Conservation (phyloP, 1,140 invertebrate species). For the Pachypeltis micranthus region DNA sequence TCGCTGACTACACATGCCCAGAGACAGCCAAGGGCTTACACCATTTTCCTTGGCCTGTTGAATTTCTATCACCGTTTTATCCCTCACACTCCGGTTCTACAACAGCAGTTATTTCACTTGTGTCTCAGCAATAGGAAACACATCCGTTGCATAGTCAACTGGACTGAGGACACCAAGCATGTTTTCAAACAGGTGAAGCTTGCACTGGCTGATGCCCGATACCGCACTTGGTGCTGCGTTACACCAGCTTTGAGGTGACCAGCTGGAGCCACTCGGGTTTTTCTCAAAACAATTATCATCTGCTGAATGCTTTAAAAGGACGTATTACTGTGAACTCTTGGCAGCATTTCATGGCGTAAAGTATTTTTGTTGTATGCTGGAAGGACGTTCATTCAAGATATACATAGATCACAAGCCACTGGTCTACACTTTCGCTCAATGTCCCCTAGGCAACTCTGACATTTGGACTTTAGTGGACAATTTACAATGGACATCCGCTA, state of each 20-base stretch:
- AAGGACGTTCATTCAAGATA: slow-evolving; percentile 29
- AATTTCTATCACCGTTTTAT: background rate
- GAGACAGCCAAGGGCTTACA: background rate
- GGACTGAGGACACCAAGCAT: background rate
- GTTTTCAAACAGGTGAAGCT: background rate
- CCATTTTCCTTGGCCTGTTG: background rate
- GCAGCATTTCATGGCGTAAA: slow-evolving; percentile 30
- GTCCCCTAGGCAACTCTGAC: slow-evolving; percentile 30
- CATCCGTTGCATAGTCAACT: background rate
- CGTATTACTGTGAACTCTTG: slow-evolving; percentile 35
- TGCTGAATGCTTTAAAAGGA: slow-evolving; percentile 18
- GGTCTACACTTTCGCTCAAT: slow-evolving; percentile 27
- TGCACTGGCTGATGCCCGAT: background rate
- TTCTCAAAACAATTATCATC: slow-evolving; percentile 17
- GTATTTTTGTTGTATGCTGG: slow-evolving; percentile 31
- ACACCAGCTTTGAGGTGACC: background rate
- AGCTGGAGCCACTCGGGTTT: slow-evolving; percentile 12
- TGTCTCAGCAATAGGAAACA: background rate
- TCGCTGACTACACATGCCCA: background rate
- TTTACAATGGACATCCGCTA: slow-evolving; percentile 33
- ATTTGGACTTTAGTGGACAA: slow-evolving; percentile 33
- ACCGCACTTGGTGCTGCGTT: no score
- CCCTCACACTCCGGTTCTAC: background rate
- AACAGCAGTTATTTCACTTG: background rate
- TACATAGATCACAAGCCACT: slow-evolving; percentile 35